These are phyloP conservation scores for Ectropis crepuscularia DNA, from an alignment of 2,888 invertebrate genomes.

Conservation along the genomic window DNA sequence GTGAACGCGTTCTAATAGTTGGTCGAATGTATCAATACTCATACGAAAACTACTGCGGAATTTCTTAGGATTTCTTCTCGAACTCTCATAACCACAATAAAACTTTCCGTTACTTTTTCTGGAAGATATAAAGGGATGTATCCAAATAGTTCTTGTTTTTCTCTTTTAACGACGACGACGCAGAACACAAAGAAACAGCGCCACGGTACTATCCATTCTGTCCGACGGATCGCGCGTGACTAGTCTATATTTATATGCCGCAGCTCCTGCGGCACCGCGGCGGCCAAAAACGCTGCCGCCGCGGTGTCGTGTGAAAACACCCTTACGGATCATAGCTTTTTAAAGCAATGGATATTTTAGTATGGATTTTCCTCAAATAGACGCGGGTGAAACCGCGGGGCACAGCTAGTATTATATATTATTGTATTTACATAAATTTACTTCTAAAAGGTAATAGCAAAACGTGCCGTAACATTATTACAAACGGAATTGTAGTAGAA, in stretches of 20 bases:
- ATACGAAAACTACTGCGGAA: constrained; percentile 22
- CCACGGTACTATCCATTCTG: constrained; percentile 15
- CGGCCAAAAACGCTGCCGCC: constrained; percentile 15
- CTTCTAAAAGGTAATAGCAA: too few relatives aligned
- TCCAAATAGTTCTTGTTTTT: constrained; percentile 17
- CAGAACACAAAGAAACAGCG: constrained; percentile 15
- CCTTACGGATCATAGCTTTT: too few relatives aligned
- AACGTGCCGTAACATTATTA: too few relatives aligned
- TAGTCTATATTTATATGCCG: constrained; percentile 10
- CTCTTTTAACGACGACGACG: constrained; percentile 18
- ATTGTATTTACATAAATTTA: too few relatives aligned
- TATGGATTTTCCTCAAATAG: too few relatives aligned
- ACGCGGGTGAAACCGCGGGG: too few relatives aligned
- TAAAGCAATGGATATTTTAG: too few relatives aligned
- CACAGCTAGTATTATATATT: too few relatives aligned
- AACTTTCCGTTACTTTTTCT: constrained; percentile 30
- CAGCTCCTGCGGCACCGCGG: constrained; percentile 11
- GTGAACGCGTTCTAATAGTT: constrained; percentile 27
- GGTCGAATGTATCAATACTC: constrained; percentile 24
- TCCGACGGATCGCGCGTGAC: constrained; percentile 14
- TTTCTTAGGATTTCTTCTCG: constrained; percentile 26
- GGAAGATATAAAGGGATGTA: constrained; percentile 24
- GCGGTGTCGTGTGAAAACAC: constrained; percentile 3
- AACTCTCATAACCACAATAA: constrained; percentile 31
- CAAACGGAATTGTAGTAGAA: too few relatives aligned